Conservation (phyloP, 2,888 invertebrate species). For the Cataglyphis altisquamis region DNA sequence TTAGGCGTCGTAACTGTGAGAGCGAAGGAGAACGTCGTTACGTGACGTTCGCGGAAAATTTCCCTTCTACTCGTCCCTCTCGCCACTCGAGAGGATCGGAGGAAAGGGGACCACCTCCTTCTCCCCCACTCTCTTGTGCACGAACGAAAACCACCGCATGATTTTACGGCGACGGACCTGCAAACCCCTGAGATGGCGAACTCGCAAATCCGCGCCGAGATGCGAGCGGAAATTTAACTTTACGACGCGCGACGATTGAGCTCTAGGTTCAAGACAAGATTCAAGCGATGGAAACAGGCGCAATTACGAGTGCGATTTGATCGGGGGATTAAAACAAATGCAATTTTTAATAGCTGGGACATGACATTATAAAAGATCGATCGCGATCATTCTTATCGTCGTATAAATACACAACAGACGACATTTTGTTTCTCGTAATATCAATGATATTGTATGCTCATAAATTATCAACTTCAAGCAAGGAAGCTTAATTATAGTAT, state of each 20-base stretch:
- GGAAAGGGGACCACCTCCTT: slow-evolving; percentile 50
- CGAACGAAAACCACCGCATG: slow-evolving; percentile 68
- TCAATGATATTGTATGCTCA: neutral
- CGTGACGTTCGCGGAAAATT: slow-evolving; percentile 49
- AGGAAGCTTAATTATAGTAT: slow-evolving; percentile 18
- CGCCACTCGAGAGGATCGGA: slow-evolving; percentile 54
- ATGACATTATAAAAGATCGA: neutral
- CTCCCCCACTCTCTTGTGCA: slow-evolving; percentile 24
- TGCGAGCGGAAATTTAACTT: slow-evolving; percentile 34
- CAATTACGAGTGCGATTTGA: neutral
- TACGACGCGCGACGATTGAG: slow-evolving; percentile 15
- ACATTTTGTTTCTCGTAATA: neutral
- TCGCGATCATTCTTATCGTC: neutral
- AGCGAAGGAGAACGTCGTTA: slow-evolving; percentile 57
- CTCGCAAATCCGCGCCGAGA: slow-evolving; percentile 47
- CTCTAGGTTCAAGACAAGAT: slow-evolving; percentile 2
- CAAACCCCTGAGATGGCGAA: slow-evolving; percentile 35
- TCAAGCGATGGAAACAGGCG: neutral
- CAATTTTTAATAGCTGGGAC: neutral
- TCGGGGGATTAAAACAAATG: neutral
- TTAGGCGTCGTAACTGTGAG: slow-evolving; percentile 58
- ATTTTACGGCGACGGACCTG: slow-evolving; percentile 67
- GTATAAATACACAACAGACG: neutral
- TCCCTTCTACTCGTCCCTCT: slow-evolving; percentile 40
- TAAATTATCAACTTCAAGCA: slow-evolving; percentile 14